Conservation (phyloP, 2,113 vertebrate genomes). For the Strigops habroptila region DNA sequence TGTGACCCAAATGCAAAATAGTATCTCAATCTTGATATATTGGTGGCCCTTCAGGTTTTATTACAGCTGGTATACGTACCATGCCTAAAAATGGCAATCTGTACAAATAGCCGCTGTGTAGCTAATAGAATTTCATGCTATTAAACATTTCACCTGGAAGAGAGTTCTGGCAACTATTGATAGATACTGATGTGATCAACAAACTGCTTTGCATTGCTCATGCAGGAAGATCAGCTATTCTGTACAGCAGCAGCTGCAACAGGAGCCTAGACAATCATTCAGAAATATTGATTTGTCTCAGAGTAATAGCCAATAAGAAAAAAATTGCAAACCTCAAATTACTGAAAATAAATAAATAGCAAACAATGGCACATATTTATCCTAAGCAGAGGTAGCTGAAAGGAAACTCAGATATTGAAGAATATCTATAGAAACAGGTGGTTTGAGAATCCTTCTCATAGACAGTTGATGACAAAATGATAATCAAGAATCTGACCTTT, state of each 20-base stretch:
- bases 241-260: not conserved
- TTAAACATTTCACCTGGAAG: not conserved
- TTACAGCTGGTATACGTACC: not conserved
- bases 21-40: not conserved
- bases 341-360: not conserved
- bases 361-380: not conserved
- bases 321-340: not conserved
- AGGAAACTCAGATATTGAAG: not conserved
- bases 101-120: not conserved
- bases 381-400: not conserved
- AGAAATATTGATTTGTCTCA: not conserved
- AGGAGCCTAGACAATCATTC: not conserved
- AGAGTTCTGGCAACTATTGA: not conserved
- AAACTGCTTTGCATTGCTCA: not conserved
- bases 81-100: not conserved
- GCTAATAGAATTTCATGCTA: not conserved
- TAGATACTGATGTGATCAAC: not conserved
- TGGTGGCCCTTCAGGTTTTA: not conserved
- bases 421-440: not conserved
- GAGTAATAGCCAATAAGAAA: not conserved
- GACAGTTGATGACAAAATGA: not conserved
- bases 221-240: not conserved
- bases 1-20: not conserved
- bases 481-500: not conserved
- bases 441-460: not conserved